Percentiles rank a stretch among this genome's conserved stretches.
phyloP scores from a whole-genome alignment of 2,888 invertebrate genomes.

The Gibbula magus region DNA sequence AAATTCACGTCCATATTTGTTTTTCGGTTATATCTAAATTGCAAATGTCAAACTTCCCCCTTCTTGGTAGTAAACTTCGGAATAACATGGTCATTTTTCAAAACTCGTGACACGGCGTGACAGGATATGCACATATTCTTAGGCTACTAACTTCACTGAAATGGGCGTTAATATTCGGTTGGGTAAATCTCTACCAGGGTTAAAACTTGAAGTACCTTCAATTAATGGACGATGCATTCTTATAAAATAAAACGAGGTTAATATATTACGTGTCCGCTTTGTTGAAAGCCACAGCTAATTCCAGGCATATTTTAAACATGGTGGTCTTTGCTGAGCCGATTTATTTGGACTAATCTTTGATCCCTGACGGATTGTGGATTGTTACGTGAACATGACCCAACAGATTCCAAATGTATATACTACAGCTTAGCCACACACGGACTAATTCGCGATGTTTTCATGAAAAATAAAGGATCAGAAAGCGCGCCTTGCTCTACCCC shows the following conservation, averaged over 20 bases:
- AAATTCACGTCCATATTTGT: too few species aligned
- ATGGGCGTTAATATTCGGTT: too few species aligned
- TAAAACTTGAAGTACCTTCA: too few species aligned
- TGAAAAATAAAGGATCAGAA: constrained; percentile 1
- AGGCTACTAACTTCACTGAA: not conserved
- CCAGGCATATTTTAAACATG: too few species aligned
- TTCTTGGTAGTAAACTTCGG: not conserved
- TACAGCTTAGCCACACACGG: not conserved
- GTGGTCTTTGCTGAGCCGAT: not conserved
- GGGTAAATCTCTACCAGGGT: too few species aligned
- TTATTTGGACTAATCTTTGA: not conserved
- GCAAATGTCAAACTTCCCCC: too few species aligned
- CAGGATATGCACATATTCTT: not conserved
- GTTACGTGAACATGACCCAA: not conserved
- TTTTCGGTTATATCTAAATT: too few species aligned
- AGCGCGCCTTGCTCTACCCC: not conserved
- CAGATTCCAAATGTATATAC: not conserved
- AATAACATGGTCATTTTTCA: constrained; percentile 4
- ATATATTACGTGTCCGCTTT: too few species aligned
- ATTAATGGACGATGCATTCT: too few species aligned
- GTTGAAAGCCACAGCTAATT: too few species aligned
- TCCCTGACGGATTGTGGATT: not conserved
- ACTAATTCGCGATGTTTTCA: not conserved
- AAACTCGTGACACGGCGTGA: not conserved
- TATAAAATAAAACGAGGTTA: too few species aligned